These are phyloP conservation scores for Ethmia dodecea DNA, from an alignment of 2,888 invertebrate species.

Conservation along the genomic window DNA sequence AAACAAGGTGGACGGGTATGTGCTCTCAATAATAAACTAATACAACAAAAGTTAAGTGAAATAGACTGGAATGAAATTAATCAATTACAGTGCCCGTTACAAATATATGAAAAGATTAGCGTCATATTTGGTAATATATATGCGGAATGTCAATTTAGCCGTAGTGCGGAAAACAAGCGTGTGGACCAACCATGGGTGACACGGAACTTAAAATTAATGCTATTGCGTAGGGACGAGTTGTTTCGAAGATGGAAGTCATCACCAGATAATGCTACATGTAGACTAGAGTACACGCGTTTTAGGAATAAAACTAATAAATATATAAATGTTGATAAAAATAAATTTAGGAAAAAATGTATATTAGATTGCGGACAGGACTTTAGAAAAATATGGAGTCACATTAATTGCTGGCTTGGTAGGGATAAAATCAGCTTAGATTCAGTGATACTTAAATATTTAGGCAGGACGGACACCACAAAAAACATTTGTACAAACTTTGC, in stretches of 20 bases:
- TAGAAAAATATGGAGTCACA: neutral
- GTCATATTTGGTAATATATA: neutral
- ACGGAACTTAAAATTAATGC: neutral
- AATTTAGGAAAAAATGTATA: neutral
- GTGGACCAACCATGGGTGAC: conserved; percentile 7
- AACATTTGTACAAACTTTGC: conserved; percentile 1
- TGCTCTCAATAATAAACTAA: conserved; percentile 1
- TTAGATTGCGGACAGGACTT: neutral
- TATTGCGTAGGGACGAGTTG: conserved; percentile 2
- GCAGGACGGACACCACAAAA: neutral
- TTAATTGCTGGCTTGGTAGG: conserved; percentile 4
- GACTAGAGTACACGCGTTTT: conserved; percentile 1
- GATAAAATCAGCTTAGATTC: neutral
- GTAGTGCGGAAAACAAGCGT: neutral
- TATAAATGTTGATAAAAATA: conserved; percentile 2
- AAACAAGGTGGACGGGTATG: neutral
- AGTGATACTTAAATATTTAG: conserved; percentile 1
- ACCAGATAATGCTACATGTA: conserved; percentile 5
- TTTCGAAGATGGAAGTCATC: conserved; percentile 7
- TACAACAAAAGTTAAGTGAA: neutral
- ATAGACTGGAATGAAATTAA: conserved; percentile 1
- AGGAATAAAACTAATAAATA: conserved; percentile 2
- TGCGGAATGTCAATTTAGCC: neutral
- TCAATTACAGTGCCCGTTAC: conserved; percentile 4
- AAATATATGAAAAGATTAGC: conserved; percentile 4